Base-by-base conservation (phyloP, 2,113 vertebrate genomes). In the Bubo blakistoni region DNA sequence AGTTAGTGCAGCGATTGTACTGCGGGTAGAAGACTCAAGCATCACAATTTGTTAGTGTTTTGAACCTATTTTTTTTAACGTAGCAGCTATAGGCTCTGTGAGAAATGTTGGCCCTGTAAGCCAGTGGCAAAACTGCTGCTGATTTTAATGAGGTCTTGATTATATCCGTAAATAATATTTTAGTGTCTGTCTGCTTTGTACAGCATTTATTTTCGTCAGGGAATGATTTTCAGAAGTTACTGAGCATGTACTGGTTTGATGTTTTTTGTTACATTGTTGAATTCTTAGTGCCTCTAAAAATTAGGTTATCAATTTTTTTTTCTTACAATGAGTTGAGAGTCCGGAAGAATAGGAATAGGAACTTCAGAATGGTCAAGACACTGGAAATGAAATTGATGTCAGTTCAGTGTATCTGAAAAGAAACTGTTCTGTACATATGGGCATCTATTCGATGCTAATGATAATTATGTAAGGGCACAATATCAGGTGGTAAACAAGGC, bases 161-260 rank as follows among this genome's bases (percentile, higher is more conserved):
- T 83, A 54, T 62, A 51, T 4, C 29, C 46, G 59, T 71, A 72
- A 90, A 27, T 84, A 59, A 51, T 74, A 54, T 13, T 76, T 44
- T 29, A 49, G 3, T 19, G 19, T 29, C 10, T 71, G 10, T 49
- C 52, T 91, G 34, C 67, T 81, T 88, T 86, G 16, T 84, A 8
- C 13, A 49, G 11, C 20, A 7, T 34, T 36, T 46, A 7, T 42
- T 57, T 74, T 61, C 73, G 40, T 34, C 36, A 30, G 26, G 54
- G 26, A 54, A 14, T 69, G 26, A 22, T 63, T 83, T 86, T 77
- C 13, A 36, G 3, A 61, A 44, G 12, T 44, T 69, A 14, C 15
- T 0, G 1, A 46, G 12, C 16, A 7, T 20, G 6, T 52, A 7
- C 12, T 32, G 5, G 83, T 76, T 36, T 58, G 17, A 27, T 69